phyloP scores from a whole-genome alignment of 2,888 invertebrate genomes.

The Agonopterix heracliana region DNA sequence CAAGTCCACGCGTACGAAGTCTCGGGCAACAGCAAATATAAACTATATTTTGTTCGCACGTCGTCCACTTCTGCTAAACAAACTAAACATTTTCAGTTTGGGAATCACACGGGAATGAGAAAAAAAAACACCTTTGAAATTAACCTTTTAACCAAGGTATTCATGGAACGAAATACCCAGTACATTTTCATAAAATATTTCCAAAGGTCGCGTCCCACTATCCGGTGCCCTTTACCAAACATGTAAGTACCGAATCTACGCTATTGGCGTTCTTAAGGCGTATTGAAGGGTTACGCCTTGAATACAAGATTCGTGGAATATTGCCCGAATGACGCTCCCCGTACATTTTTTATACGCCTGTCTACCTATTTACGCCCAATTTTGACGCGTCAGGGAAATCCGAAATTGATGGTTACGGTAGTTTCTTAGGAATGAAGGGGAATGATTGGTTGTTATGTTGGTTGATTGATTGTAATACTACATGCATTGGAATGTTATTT shows the following conservation, averaged over 20 bases:
- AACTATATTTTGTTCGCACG: too few species aligned
- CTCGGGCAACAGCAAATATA: too few species aligned
- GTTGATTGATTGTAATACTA: not conserved
- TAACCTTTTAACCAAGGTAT: too few species aligned
- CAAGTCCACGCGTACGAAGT: too few species aligned
- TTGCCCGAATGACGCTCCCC: slow-evolving; percentile 6
- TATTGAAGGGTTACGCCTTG: slow-evolving; percentile 15
- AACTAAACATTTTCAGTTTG: too few species aligned
- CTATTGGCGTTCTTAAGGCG: slow-evolving; percentile 16
- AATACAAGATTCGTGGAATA: slow-evolving; percentile 21
- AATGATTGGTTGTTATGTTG: not conserved
- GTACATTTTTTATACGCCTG: slow-evolving; percentile 10
- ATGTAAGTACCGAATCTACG: slow-evolving; percentile 13
- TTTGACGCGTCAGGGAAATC: slow-evolving; percentile 11
- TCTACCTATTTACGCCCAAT: slow-evolving; percentile 8
- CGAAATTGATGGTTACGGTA: slow-evolving; percentile 5
- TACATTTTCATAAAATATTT: too few species aligned
- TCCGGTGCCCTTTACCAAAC: slow-evolving; percentile 7
- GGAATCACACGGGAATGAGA: too few species aligned
- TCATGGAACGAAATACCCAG: too few species aligned
- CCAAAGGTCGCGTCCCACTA: slow-evolving; percentile 2
- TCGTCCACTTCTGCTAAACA: too few species aligned
- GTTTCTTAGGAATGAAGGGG: not conserved
- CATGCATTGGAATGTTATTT: too few species aligned
- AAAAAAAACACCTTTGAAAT: too few species aligned